These are phyloP conservation scores for Bryconaethiops microstoma DNA, from an alignment of 2,797 vertebrate species.

Conservation along the genomic window DNA sequence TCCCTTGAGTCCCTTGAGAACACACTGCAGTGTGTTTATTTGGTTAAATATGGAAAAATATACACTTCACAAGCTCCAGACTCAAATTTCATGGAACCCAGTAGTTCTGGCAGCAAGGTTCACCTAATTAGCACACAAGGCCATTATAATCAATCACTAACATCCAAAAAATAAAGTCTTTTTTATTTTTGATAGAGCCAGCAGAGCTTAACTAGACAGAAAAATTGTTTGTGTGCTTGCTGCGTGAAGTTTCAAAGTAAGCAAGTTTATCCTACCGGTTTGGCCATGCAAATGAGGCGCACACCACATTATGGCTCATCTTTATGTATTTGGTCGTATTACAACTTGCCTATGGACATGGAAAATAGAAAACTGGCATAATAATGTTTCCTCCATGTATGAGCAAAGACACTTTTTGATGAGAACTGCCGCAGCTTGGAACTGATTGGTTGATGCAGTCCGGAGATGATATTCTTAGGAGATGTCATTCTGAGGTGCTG, in stretches of 20 bases:
- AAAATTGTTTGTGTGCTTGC: not conserved
- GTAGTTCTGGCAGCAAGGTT: not conserved
- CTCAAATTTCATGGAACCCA: not conserved
- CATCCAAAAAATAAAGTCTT: not conserved
- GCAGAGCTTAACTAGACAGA: not conserved
- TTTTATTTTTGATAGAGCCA: not conserved
- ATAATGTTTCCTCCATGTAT: not conserved
- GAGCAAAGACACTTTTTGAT: not conserved
- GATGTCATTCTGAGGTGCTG: not conserved
- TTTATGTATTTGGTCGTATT: slow-evolving; percentile 15
- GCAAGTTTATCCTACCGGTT: not conserved
- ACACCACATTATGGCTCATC: not conserved
- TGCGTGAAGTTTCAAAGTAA: not conserved
- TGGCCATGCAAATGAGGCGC: not conserved
- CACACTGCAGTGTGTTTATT: not conserved
- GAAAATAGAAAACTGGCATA: not conserved
- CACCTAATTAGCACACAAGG: not conserved
- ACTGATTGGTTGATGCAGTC: not conserved
- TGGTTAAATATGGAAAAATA: not conserved
- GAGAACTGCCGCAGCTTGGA: not conserved
- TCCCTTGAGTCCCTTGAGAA: not conserved
- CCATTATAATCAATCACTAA: not conserved
- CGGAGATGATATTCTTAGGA: not conserved
- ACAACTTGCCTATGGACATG: not conserved
- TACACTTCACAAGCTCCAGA: not conserved